A percentile compares a stretch with the other conserved stretches of the same genome.
Conservation (phyloP, 2,888 invertebrate species). For the Tineola bisselliella region DNA sequence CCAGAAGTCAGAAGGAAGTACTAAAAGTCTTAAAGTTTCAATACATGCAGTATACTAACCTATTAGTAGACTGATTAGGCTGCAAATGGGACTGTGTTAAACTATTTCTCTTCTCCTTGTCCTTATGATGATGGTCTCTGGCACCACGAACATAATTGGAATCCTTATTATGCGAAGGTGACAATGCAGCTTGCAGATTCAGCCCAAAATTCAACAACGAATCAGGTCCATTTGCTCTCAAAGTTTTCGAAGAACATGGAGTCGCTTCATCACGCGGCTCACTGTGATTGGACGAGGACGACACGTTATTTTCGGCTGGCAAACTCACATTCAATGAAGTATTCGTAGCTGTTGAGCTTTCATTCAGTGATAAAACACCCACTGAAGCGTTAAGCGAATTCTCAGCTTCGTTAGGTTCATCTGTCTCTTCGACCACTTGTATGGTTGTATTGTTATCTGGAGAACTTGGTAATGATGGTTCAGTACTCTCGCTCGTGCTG, state of each 20-base stretch:
- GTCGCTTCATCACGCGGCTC: constrained; percentile 32
- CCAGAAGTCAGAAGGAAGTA: no score
- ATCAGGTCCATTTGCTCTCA: constrained; percentile 40
- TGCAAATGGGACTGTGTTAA: constrained; percentile 54
- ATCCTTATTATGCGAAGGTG: constrained; percentile 49
- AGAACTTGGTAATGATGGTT: constrained; percentile 77
- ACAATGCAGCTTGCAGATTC: constrained; percentile 48
- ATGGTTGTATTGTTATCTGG: constrained; percentile 53
- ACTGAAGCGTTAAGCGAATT: constrained; percentile 43
- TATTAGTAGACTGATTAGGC: constrained; percentile 38
- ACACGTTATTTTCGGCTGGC: constrained; percentile 38
- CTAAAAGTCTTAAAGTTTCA: no score
- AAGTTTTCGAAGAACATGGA: constrained; percentile 45
- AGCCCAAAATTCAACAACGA: constrained; percentile 47
- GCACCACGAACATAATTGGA: constrained; percentile 32
- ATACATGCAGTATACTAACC: constrained; percentile 38
- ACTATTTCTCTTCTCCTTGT: constrained; percentile 67
- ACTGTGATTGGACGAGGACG: constrained; percentile 25
- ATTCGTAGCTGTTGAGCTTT: constrained; percentile 57
- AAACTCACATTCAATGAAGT: constrained; percentile 53
- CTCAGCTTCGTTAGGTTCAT: constrained; percentile 28
- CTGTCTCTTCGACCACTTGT: constrained; percentile 23
- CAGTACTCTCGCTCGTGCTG: constrained; percentile 75
- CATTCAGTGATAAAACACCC: constrained; percentile 51
- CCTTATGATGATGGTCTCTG: constrained; percentile 34